phyloP scores from a whole-genome alignment of 2,888 invertebrate genomes.

The Agrochola lota region DNA sequence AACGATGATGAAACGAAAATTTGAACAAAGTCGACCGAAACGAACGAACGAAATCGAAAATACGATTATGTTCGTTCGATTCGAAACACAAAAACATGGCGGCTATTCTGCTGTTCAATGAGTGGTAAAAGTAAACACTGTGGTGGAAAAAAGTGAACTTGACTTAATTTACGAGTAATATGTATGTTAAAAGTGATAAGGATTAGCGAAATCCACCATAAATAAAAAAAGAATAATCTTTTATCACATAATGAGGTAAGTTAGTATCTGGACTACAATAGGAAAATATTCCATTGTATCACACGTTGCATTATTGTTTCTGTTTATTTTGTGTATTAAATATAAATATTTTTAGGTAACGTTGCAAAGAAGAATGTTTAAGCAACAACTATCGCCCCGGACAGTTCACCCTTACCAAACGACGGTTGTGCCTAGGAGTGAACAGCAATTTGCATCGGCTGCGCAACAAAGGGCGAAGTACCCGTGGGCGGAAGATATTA shows the following conservation, averaged over 20 bases:
- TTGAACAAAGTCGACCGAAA: not conserved
- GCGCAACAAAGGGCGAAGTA: conserved; percentile 87
- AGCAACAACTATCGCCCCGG: conserved; percentile 86
- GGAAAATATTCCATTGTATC: conserved; percentile 18
- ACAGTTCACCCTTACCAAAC: conserved; percentile 89
- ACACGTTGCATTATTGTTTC: conserved; percentile 61
- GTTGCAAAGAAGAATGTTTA: conserved; percentile 82
- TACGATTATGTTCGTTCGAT: conserved; percentile 22
- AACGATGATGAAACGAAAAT: not conserved
- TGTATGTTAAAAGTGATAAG: not conserved
- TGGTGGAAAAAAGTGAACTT: not conserved
- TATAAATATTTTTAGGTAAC: conserved; percentile 68
- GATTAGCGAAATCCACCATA: not conserved
- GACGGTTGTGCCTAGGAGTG: conserved; percentile 86
- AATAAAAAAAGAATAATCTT: conserved; percentile 9
- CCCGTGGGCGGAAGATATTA: conserved; percentile 87
- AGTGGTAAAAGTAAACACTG: conserved; percentile 53
- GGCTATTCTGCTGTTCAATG: conserved; percentile 13
- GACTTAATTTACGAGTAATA: conserved; percentile 7
- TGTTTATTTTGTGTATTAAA: conserved; percentile 49
- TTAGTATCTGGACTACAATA: conserved; percentile 1
- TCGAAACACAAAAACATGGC: conserved; percentile 55
- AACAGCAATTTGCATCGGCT: conserved; percentile 86
- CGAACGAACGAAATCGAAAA: not conserved
- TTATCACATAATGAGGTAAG: conserved; percentile 53